phyloP scores from a whole-genome alignment of 2,797 vertebrate genomes.

The Alcedo quadribrachys region DNA sequence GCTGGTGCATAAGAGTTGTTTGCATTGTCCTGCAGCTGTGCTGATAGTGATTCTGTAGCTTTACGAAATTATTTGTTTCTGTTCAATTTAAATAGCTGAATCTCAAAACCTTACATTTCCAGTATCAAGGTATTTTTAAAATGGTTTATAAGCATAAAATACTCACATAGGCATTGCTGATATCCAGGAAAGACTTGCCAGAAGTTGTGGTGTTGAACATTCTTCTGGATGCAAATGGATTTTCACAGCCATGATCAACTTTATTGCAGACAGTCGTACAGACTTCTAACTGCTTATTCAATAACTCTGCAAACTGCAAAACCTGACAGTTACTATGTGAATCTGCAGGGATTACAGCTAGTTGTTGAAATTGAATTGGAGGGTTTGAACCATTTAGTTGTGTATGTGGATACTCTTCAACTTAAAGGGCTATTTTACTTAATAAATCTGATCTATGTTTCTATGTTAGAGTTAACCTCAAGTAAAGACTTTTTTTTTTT shows the following conservation, averaged over 20 bases:
- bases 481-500: neutral
- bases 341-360: conserved; percentile 11
- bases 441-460: conserved; percentile 21
- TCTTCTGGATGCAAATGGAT: neutral
- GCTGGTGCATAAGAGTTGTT: neutral
- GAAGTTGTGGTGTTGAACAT: neutral
- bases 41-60: conserved; percentile 6
- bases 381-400: neutral
- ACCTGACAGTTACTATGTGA: conserved; percentile 8
- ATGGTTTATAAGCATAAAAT: neutral
- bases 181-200: neutral
- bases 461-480: conserved; percentile 6
- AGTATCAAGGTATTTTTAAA: neutral
- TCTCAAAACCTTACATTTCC: neutral
- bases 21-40: neutral
- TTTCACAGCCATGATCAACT: neutral
- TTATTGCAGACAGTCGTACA: neutral
- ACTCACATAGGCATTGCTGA: neutral
- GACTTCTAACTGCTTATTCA: conserved; percentile 11
- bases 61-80: conserved; percentile 17
- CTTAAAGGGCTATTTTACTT: neutral
- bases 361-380: conserved; percentile 13
- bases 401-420: neutral
- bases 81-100: neutral
- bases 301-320: conserved; percentile 17